A percentile compares a stretch with the other conserved stretches of the same genome.
Conservation (phyloP, 2,797 vertebrate genomes). For the Rhodeus uyekii region DNA sequence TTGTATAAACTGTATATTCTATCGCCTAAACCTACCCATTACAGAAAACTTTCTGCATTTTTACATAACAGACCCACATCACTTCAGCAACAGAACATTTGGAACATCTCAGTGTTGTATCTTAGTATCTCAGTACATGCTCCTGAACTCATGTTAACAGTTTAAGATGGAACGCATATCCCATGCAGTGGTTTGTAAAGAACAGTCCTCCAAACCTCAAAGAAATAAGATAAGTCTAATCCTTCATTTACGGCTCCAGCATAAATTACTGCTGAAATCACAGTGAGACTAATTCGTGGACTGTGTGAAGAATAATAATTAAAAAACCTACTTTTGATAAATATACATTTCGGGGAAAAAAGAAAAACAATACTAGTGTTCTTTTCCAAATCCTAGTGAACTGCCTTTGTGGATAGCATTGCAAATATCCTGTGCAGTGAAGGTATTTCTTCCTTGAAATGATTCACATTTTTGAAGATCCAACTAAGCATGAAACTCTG, state of each 20-base stretch:
- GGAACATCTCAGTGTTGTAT: no score
- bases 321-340: not conserved
- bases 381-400: not conserved
- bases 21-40: not conserved
- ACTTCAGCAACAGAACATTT: not conserved
- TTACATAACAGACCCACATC: not conserved
- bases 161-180: not conserved
- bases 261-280: not conserved
- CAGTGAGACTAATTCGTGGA: constrained; percentile 3
- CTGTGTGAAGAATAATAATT: not conserved
- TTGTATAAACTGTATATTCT: no score
- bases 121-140: not conserved
- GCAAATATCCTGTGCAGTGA: not conserved
- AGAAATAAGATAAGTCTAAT: constrained; percentile 6
- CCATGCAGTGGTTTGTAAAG: not conserved
- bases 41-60: not conserved
- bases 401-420: not conserved
- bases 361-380: not conserved
- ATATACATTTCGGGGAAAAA: not conserved
- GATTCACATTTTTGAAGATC: no score
- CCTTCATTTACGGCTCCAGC: not conserved
- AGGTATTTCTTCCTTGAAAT: no score
- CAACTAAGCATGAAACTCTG: no score
- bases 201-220: not conserved
- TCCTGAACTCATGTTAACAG: constrained; percentile 1